Percentiles rank a stretch among this genome's conserved stretches.
Evolutionary conservation across 2,797 vertebrate species (phyloP).

Genomic region (Tauraco hartlaubi): DNA sequence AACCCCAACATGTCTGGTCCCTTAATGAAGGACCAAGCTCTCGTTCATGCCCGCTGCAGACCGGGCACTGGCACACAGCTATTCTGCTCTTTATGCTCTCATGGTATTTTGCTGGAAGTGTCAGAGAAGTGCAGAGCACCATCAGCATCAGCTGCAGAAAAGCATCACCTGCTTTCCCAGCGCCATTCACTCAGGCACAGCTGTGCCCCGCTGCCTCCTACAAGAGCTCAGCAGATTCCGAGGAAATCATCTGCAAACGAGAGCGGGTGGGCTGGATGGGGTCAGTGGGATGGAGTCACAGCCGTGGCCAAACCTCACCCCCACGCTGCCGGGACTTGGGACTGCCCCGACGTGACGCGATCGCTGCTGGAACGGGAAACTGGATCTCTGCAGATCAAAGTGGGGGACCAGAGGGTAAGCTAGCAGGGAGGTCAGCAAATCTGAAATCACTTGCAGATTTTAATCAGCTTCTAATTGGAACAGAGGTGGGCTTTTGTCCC

Average conservation of each 20-base stretch:
- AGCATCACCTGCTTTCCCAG: neutral
- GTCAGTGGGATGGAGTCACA: neutral
- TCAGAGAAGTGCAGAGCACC: neutral
- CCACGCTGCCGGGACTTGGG: rapidly evolving
- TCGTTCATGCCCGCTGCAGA: neutral
- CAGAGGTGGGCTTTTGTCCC: neutral
- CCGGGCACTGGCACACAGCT: neutral
- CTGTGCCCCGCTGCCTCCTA: neutral
- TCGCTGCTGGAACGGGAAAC: rapidly evolving
- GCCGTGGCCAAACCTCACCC: neutral
- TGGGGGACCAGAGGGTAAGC: neutral
- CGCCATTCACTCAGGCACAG: neutral
- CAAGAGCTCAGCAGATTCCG: neutral
- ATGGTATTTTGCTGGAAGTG: neutral
- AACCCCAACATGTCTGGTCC: rapidly evolving
- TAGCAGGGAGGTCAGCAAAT: neutral
- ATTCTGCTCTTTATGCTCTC: neutral
- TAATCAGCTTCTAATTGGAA: constrained; percentile 7
- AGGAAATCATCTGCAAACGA: neutral
- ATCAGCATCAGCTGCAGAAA: neutral
- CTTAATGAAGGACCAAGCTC: too few relatives aligned
- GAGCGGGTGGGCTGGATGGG: neutral
- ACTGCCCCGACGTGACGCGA: rapidly evolving
- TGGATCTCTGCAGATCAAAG: neutral
- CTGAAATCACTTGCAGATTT: neutral